Evolutionary conservation across 2,888 invertebrate species (phyloP), one percentile per base, ranked within the genome.

Genomic region (Ichneumoninae sp.): DNA sequence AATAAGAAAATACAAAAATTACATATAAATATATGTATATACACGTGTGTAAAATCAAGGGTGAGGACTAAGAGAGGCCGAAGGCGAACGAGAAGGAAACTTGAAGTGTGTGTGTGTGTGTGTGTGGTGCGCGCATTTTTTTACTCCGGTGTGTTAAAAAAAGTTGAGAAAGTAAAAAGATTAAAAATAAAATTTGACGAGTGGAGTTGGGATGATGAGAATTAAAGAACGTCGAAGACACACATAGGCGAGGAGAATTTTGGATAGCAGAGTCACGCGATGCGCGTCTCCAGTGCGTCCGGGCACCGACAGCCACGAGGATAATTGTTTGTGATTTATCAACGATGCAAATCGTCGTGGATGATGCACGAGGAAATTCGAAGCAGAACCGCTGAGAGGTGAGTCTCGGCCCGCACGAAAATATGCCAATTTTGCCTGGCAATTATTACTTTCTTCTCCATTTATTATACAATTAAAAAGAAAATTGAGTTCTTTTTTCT

Each of bases 381-480:
- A 60, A 52, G 44, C 66, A 44, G 26, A 26, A 16, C 8, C 81
- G 78, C 84, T 70, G 81, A 81, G 63, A 65, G 84, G 84, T 84
- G 74, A 81, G 84, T 83, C 22, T 33, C 47, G 13, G 30, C 6
- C 16, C 26, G 54, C 54, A 22, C 22, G 8, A 19, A 54, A 10
- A 22, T 54, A 10, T 54, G 19, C 22, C 6, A 54, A 22, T 22
- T 54, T 54, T 54, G 54, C 22, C 22, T 1, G 3, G 54, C 8
- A 19, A 19, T 22, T 54, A 3, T 54, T 22, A 13, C 10, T 0
- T 10, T 57, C 26, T 57, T 26, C 13, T 22, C 10, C 13, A 47
- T 16, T 47, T 22, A 57, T 22, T 13, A 10, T 26, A 57, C 44
- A 16, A 47, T 47, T 47, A 47, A 3, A 26, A 22, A 26, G 22